These are phyloP conservation scores for Apantesis nais DNA, from an alignment of 2,888 invertebrate species.

Conservation along the genomic window DNA sequence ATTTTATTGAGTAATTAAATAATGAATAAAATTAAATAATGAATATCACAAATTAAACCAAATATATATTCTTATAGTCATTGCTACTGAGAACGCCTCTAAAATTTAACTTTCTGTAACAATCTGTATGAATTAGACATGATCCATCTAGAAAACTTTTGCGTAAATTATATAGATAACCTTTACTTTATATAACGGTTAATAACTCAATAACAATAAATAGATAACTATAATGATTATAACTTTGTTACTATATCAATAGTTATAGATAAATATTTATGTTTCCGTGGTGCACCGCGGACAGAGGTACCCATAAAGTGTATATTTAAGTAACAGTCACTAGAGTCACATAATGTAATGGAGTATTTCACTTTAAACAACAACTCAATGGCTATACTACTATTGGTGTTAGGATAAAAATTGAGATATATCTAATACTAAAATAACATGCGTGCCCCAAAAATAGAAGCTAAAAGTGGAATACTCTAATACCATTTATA, in stretches of 20 bases:
- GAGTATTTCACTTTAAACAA: background rate
- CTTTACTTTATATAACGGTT: conserved; percentile 4
- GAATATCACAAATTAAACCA: no score
- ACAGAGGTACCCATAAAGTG: conserved; percentile 49
- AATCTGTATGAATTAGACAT: conserved; percentile 27
- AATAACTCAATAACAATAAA: conserved; percentile 2
- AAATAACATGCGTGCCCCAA: background rate
- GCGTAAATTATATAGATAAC: conserved; percentile 41
- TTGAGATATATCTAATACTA: background rate
- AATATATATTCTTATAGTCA: no score
- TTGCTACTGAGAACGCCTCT: no score
- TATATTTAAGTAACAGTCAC: conserved; percentile 35
- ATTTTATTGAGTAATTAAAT: no score
- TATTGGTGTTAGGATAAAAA: background rate
- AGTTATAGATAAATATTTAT: conserved; percentile 31
- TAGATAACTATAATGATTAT: background rate
- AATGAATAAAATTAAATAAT: no score
- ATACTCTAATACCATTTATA: background rate
- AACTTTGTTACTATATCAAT: conserved; percentile 14
- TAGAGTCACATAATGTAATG: conserved; percentile 32
- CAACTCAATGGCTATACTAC: background rate
- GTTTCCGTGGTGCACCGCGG: conserved; percentile 51
- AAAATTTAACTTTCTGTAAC: no score
- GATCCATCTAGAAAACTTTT: conserved; percentile 42
- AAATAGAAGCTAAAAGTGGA: background rate